Evolutionary conservation across 2,113 vertebrate species (phyloP).

Genomic region (Brachyhypopomus gauderio): DNA sequence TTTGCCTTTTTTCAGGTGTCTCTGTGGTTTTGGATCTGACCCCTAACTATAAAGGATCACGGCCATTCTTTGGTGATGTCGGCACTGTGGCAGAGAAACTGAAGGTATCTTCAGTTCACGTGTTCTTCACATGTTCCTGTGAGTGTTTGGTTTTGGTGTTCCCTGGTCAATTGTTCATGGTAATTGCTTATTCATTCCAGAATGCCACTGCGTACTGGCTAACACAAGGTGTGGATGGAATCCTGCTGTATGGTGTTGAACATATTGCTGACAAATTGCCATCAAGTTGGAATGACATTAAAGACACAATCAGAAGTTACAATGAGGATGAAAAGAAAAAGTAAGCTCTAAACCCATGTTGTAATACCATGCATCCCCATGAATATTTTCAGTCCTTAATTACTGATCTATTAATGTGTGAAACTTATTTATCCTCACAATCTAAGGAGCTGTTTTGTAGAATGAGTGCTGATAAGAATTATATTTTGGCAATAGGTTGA

Average conservation of each 20-base stretch:
- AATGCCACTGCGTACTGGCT: conserved; percentile 77
- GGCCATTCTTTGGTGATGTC: conserved; percentile 73
- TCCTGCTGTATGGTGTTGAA: conserved; percentile 75
- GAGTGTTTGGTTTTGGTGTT: background rate
- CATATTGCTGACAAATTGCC: conserved; percentile 51
- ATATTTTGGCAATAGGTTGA: background rate
- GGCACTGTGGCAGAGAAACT: conserved; percentile 64
- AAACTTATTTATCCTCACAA: too few species aligned
- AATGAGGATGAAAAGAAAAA: conserved; percentile 47
- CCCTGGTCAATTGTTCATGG: background rate
- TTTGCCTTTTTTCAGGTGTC: conserved; percentile 68
- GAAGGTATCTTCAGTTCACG: too few species aligned
- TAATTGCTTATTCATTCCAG: conserved; percentile 59
- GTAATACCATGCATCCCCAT: background rate
- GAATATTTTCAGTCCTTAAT: too few species aligned
- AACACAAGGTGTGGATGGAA: conserved; percentile 73
- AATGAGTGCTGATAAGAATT: too few species aligned
- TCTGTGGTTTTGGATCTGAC: conserved; percentile 83
- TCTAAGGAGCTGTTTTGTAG: conserved; percentile 20
- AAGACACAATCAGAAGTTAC: conserved; percentile 71
- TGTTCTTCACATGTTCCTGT: background rate
- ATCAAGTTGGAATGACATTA: conserved; percentile 70
- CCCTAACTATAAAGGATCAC: conserved; percentile 79
- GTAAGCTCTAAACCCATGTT: background rate
- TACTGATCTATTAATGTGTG: too few species aligned